Percentiles rank a stretch among this genome's conserved stretches.
These are phyloP conservation scores for Merops nubicus DNA, from an alignment of 2,113 vertebrate genomes.

Conservation along the genomic window DNA sequence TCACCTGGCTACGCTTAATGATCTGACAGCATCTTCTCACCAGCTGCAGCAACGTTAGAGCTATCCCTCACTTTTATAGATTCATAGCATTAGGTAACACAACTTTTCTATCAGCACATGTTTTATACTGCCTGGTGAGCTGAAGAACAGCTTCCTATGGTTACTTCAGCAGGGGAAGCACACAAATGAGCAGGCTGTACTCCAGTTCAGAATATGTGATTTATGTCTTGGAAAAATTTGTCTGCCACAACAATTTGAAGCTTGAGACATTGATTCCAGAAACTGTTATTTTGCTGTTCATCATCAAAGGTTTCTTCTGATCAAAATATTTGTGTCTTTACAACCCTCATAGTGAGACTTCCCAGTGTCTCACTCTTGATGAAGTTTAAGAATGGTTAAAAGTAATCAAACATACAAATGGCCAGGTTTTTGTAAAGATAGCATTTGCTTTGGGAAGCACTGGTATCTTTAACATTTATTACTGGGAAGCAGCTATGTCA, in stretches of 20 bases:
- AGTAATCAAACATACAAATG: not conserved
- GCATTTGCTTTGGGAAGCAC: not conserved
- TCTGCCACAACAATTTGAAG: not conserved
- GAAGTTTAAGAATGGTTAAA: not conserved
- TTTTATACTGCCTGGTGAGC: not conserved
- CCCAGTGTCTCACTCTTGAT: not conserved
- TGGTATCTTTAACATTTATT: not conserved
- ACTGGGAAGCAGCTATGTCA: not conserved
- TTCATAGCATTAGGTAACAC: slow-evolving; percentile 7
- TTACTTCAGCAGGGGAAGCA: not conserved
- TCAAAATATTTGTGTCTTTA: not conserved
- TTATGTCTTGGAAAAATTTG: not conserved
- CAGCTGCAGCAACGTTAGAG: not conserved
- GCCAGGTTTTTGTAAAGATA: not conserved
- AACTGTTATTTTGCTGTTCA: not conserved
- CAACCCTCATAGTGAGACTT: not conserved
- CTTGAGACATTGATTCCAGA: not conserved
- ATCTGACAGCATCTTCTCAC: slow-evolving; percentile 34
- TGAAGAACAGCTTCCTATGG: not conserved
- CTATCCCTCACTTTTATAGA: slow-evolving; percentile 29
- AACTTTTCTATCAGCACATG: slow-evolving; percentile 16
- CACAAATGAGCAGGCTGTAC: not conserved
- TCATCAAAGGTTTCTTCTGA: not conserved
- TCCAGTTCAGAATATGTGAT: not conserved
- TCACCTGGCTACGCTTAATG: not conserved